phyloP scores from a whole-genome alignment of 2,113 vertebrate genomes.

The Hemibagrus wyckioides region DNA sequence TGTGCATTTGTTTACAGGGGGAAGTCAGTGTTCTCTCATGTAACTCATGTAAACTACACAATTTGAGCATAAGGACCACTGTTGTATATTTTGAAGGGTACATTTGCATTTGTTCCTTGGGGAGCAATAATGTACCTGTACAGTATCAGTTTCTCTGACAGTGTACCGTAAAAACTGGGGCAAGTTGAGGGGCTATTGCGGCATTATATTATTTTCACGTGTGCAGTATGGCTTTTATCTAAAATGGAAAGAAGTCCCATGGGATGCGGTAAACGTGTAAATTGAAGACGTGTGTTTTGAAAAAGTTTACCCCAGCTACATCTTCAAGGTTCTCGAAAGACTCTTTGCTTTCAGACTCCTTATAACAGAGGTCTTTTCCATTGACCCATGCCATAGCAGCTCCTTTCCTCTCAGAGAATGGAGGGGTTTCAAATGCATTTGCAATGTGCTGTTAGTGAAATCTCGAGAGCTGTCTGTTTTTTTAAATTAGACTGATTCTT shows the following conservation, averaged over 20 bases:
- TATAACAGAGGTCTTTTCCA: neutral
- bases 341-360: neutral
- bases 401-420: neutral
- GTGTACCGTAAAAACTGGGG: neutral
- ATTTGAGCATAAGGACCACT: neutral
- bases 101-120: neutral
- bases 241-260: neutral
- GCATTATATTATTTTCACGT: neutral
- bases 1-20: neutral
- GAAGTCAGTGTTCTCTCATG: neutral
- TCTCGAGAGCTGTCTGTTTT: neutral
- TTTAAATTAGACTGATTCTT: neutral
- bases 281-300: neutral
- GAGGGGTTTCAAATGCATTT: neutral
- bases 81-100: neutral
- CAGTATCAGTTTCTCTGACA: neutral
- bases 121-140: slow-evolving; percentile 11
- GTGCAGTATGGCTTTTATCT: neutral
- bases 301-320: neutral
- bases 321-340: neutral
- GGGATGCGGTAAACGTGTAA: neutral
- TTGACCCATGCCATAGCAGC: neutral
- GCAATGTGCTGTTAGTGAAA: neutral
- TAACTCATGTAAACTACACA: neutral
- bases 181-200: neutral